Base-by-base conservation (phyloP, 2,113 vertebrate species). In the Caretta caretta region DNA sequence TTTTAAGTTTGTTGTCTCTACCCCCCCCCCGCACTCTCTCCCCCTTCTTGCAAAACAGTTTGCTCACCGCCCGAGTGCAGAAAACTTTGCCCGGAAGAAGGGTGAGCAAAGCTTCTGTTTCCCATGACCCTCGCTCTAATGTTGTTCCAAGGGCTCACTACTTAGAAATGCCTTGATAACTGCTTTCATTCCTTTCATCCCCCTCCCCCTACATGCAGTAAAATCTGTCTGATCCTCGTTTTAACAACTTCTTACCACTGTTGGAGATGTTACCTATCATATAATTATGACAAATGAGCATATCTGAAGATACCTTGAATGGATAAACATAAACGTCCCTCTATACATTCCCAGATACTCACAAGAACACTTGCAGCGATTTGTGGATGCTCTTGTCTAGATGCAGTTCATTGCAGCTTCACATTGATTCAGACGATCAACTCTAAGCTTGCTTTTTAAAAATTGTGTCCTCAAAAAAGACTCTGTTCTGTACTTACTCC, bases 51-150 rank as follows among this genome's bases (percentile, higher is more conserved):
- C 97, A 98, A 96, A 98, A 98, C 93, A 92, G 88, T 90, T 97
- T 97, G 90, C 97, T 95, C 94, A 93, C 96, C 97, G 92, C 97
- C 94, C 96, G 95, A 94, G 92, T 89, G 53, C 86, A 97, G 91
- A 98, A 97, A 97, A 92, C 94, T 94, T 96, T 97, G 98, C 97
- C 98, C 98, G 98, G 98, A 98, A 98, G 98, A 97, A 96, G 98
- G 97, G 98, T 98, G 98, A 98, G 97, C 88, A 88, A 93, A 97
- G 93, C 95, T 97, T 96, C 96, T 98, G 96, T 98, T 98, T 99
- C 98, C 98, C 98, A 99, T 98, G 98, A 98, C 98, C 98, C 97
- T 97, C 86, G 93, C 98, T 98, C 97, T 98, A 94, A 98, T 98
- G 98, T 98, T 96, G 96, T 98, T 98, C 98, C 98, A 98, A 98